Conservation (phyloP, 2,797 vertebrate species). For the Furcifer pardalis region DNA sequence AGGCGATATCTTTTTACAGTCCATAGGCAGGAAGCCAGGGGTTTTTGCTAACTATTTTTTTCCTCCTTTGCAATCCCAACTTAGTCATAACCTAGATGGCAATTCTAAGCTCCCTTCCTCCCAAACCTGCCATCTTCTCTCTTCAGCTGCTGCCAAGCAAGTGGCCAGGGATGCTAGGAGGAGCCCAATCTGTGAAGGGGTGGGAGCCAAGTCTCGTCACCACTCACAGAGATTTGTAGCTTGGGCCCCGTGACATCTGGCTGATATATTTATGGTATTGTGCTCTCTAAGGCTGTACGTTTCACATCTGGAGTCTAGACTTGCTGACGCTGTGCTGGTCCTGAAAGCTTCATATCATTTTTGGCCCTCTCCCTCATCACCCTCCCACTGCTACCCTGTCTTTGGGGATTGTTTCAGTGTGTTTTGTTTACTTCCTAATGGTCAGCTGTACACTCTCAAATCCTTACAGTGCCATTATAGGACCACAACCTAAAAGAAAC, state of each 20-base stretch:
- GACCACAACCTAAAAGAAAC: neutral
- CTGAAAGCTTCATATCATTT: constrained; percentile 57
- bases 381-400: neutral
- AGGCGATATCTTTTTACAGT: no score
- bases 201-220: constrained; percentile 73
- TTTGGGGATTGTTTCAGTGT: constrained; percentile 49
- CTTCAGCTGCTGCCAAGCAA: constrained; percentile 61
- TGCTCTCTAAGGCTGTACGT: constrained; percentile 63
- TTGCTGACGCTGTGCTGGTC: constrained; percentile 77
- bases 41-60: constrained; percentile 27
- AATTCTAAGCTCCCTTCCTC: constrained; percentile 52
- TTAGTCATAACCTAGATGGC: constrained; percentile 57
- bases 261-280: constrained; percentile 75
- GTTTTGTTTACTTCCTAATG: constrained; percentile 56
- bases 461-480: neutral
- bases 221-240: constrained; percentile 73
- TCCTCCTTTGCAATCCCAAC: constrained; percentile 32
- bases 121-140: constrained; percentile 58
- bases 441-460: constrained; percentile 52
- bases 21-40: no score
- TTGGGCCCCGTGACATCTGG: constrained; percentile 85
- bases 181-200: constrained; percentile 61
- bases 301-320: constrained; percentile 91
- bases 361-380: constrained; percentile 44
- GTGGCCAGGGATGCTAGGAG: constrained; percentile 65